Evolutionary conservation across 2,113 vertebrate genomes (phyloP).

Genomic region (Burhinus oedicnemus): DNA sequence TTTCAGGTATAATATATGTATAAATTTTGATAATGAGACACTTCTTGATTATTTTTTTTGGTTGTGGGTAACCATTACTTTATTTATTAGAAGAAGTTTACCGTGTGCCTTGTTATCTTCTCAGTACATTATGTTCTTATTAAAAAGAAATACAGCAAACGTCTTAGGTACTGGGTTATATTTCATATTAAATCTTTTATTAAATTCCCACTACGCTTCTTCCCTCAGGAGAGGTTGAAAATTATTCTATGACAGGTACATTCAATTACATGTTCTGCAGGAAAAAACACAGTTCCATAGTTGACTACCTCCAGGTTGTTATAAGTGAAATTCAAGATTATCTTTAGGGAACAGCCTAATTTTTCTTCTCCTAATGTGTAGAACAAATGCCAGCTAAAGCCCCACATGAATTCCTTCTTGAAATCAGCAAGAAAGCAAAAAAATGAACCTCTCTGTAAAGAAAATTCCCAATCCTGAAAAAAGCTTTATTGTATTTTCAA

Average conservation of each 20-base stretch:
- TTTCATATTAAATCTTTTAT: constrained; percentile 37
- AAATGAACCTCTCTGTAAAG: background rate
- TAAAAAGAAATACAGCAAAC: constrained; percentile 26
- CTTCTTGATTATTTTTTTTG: background rate
- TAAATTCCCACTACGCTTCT: constrained; percentile 13
- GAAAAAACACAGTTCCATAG: constrained; percentile 37
- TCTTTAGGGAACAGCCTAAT: constrained; percentile 29
- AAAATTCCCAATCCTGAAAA: background rate
- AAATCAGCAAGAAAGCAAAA: background rate
- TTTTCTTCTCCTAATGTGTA: background rate
- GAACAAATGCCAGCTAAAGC: constrained; percentile 13
- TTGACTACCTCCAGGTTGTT: constrained; percentile 41
- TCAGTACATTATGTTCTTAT: constrained; percentile 24
- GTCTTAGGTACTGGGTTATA: background rate
- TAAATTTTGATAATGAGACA: background rate
- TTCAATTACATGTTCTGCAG: constrained; percentile 50
- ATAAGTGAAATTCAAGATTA: constrained; percentile 39
- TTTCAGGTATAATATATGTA: background rate
- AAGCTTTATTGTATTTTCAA: background rate
- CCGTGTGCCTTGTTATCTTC: background rate
- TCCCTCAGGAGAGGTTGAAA: constrained; percentile 33
- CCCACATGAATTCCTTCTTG: background rate
- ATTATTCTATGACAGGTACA: constrained; percentile 47
- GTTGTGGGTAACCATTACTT: background rate
- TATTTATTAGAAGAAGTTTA: background rate